These are phyloP conservation scores for Caenorhabditis afra DNA, from an alignment of 2,888 invertebrate genomes.

Conservation along the genomic window DNA sequence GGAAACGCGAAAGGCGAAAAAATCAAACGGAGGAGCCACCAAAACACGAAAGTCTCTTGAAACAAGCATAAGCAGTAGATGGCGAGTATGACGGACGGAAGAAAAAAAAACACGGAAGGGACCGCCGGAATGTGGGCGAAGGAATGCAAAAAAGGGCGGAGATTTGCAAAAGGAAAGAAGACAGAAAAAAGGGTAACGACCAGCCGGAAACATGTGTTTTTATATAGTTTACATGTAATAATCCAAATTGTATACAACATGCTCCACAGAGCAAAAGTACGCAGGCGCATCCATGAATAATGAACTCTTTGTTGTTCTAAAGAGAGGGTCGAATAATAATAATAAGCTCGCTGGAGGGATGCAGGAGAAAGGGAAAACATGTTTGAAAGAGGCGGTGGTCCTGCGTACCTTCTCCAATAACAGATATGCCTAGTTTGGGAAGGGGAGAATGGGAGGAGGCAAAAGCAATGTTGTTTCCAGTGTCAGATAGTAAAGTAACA, in stretches of 20 bases:
- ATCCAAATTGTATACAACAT: constrained; percentile 45
- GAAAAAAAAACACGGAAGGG: constrained; percentile 11
- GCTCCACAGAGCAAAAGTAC: constrained; percentile 22
- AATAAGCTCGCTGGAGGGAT: constrained; percentile 18
- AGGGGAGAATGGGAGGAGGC: too few relatives aligned
- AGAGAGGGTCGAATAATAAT: constrained; percentile 25
- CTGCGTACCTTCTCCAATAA: constrained; percentile 22
- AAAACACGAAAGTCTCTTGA: constrained; percentile 1
- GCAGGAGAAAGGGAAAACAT: constrained; percentile 6
- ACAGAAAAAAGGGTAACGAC: constrained; percentile 14
- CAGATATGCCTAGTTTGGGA: not conserved
- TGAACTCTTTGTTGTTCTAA: constrained; percentile 47
- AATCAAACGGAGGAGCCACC: not conserved
- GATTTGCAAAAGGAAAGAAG: constrained; percentile 9
- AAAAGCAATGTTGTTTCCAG: not conserved
- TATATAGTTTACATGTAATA: constrained; percentile 52
- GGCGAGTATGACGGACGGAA: not conserved
- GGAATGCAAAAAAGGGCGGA: constrained; percentile 35
- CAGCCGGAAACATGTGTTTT: constrained; percentile 40
- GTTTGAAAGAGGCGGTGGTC: constrained; percentile 14
- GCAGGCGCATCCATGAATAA: constrained; percentile 49
- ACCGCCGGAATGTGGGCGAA: not conserved
- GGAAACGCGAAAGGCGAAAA: not conserved
- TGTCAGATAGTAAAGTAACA: too few relatives aligned
- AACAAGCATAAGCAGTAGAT: not conserved